Evolutionary conservation across 1,140 invertebrate species (phyloP), one percentile per base, ranked within the genome.

Genomic region (Zaprionus lachaisei): DNA sequence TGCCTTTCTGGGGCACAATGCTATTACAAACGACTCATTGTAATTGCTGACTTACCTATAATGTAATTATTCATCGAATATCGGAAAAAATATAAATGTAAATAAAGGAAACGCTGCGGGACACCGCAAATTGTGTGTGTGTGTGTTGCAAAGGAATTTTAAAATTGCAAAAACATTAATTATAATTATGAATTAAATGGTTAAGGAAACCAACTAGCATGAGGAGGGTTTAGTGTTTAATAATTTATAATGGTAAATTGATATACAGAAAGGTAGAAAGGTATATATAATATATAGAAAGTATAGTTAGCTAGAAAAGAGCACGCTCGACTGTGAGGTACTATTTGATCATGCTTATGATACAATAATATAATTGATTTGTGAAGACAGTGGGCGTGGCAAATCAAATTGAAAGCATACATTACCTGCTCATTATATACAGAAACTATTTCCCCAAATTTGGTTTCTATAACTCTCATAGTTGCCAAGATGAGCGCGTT

Each of bases 61-160:
- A 54, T 51, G 17, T 74, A 38, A 69, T 58, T 70, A 57, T 57
- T 69, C 56, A 68, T 31, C 24, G 57, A 44, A 61, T 68, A 60
- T 55, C 14, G 20, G n/a, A 44, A 34, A 14, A 24, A 63, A 55
- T 24, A 17, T 7, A 11, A 37, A 54, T 31, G 17, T 64, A 47
- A 65, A 58, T 72, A 66, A 47, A 54, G 5, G 15, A 54, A 56
- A 44, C 51, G 15, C 56, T 9, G 47, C 41, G 57, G 31, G 24
- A 60, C 7, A 22, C 57, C 47, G n/a, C 28, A 62, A 47, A 56
- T 34, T 49, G 51, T 70, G 37, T 61, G 37, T 61, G 56, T 31
- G 56, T 31, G 57, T 75, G 58, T 64, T 54, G 4, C 15, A 9
- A 41, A 54, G n/a, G n/a, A 69, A 26, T 49, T 62, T 69, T 55